Evolutionary conservation across 2,888 invertebrate species (phyloP).

Genomic region (Plebejus anna): DNA sequence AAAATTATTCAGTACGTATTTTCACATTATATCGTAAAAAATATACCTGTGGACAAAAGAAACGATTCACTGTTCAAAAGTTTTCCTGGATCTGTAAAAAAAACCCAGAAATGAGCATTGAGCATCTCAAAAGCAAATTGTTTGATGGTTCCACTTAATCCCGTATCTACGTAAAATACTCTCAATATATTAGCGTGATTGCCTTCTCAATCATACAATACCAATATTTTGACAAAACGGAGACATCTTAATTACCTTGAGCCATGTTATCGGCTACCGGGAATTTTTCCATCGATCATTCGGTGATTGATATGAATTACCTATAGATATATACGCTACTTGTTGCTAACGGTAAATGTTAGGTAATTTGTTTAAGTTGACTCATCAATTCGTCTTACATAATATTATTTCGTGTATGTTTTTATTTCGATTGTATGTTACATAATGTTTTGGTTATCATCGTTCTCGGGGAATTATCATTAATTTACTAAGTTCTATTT

Average conservation of each 20-base stretch:
- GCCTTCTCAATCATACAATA: conserved; percentile 28
- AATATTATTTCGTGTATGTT: not conserved
- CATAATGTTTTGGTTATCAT: not conserved
- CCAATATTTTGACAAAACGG: conserved; percentile 30
- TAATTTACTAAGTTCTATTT: too few relatives aligned
- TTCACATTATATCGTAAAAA: too few relatives aligned
- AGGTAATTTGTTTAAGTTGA: conserved; percentile 37
- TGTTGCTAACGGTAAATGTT: conserved; percentile 68
- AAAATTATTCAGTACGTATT: too few relatives aligned
- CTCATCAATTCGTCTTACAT: not conserved
- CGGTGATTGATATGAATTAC: conserved; percentile 78
- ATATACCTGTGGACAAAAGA: not conserved
- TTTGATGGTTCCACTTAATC: conserved; percentile 1
- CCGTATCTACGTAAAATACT: not conserved
- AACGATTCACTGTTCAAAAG: not conserved
- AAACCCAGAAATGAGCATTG: not conserved
- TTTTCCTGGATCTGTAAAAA: not conserved
- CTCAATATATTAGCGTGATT: conserved; percentile 15
- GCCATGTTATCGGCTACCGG: conserved; percentile 76
- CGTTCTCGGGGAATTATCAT: not conserved
- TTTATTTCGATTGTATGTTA: not conserved
- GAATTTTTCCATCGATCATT: conserved; percentile 76
- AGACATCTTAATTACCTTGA: conserved; percentile 70
- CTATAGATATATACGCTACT: conserved; percentile 74
- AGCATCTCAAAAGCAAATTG: not conserved